Base-by-base conservation (phyloP, 30 jellyfish, hydroid and myxozoan species). In the Pelagia noctiluca region DNA sequence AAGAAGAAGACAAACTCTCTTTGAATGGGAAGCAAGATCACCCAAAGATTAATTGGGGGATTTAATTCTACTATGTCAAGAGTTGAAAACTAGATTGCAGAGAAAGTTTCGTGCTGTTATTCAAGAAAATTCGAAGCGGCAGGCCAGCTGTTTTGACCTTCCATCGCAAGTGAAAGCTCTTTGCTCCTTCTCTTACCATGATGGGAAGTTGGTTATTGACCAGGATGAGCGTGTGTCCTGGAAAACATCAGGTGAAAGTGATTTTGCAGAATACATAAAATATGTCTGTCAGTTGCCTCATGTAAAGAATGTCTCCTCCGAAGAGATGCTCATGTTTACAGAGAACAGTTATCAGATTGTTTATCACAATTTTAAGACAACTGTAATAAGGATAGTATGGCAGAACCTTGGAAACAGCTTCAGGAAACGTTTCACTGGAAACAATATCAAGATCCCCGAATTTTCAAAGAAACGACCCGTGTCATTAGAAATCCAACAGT, bases 171-270 rank as follows among this genome's bases (percentile, higher is more conserved):
- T 52, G 68, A 52, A 52, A 52, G 68, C 68, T 52, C 68, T 52
- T 52, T 52, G 68, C 68, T 52, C 68, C 68, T 52, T 52, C 68
- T 52, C 68, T 52, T 52, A 52, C 68, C 68, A 52, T 52, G 68
- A 52, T 52, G 68, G 68, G 68, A 52, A 52, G 68, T 52, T 52
- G 68, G 68, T 52, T 52, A 52, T 52, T 52, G 68, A 19, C 68
- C 12, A 52, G 68, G 68, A 52, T 4, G 68, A 52, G 68, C 68
- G 68, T 52, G 68, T 52, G 68, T 52, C 68, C 68, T 52, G 68
- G 68, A 30, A 52, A 52, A 52, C 68, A 52, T 4, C 68, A 52
- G 68, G 68, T 52, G 68, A 52, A 52, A 52, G 26, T 4, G 68
- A 52, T 52, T 52, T 52, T 52, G 68, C 68, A 19, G 68, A 52